phyloP scores from a whole-genome alignment of 2,113 vertebrate genomes.

The Chrysochloris asiatica region DNA sequence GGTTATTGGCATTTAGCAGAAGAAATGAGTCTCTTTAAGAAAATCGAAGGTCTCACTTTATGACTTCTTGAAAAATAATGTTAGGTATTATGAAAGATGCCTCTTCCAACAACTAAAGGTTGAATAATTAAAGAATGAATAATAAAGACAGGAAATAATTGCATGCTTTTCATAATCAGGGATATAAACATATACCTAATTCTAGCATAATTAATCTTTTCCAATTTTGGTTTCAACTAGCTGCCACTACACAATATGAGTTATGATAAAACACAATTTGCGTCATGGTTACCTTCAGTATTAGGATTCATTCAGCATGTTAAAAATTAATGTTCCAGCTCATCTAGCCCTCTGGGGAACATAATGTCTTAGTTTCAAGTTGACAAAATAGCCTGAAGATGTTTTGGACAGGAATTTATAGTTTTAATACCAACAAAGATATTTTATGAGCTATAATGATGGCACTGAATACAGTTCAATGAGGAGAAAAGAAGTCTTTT shows the following conservation, averaged over 20 bases:
- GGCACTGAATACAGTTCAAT: background rate
- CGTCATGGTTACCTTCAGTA: slow-evolving; percentile 56
- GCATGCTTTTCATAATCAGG: background rate
- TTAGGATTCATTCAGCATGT: slow-evolving; percentile 45
- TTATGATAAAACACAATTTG: slow-evolving; percentile 64
- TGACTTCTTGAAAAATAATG: background rate
- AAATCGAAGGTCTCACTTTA: background rate
- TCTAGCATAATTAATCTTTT: slow-evolving; percentile 42
- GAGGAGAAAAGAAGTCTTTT: background rate
- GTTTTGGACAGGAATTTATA: slow-evolving; percentile 47
- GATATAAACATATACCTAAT: slow-evolving; percentile 8
- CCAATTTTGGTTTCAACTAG: slow-evolving; percentile 60
- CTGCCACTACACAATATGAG: slow-evolving; percentile 36
- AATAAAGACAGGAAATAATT: slow-evolving; percentile 23
- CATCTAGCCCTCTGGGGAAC: slow-evolving; percentile 59
- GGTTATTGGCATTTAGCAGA: background rate
- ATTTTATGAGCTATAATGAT: background rate
- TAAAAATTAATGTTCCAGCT: slow-evolving; percentile 72
- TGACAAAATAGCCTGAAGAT: slow-evolving; percentile 55
- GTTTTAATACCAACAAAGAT: slow-evolving; percentile 50
- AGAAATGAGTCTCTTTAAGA: background rate
- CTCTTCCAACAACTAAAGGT: background rate
- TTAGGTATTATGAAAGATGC: background rate
- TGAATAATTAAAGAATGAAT: background rate
- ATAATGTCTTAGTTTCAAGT: slow-evolving; percentile 63